Percentiles rank a stretch among this genome's conserved stretches.
phyloP scores from a whole-genome alignment of 1,140 invertebrate genomes.

The Nephotettix cincticeps region DNA sequence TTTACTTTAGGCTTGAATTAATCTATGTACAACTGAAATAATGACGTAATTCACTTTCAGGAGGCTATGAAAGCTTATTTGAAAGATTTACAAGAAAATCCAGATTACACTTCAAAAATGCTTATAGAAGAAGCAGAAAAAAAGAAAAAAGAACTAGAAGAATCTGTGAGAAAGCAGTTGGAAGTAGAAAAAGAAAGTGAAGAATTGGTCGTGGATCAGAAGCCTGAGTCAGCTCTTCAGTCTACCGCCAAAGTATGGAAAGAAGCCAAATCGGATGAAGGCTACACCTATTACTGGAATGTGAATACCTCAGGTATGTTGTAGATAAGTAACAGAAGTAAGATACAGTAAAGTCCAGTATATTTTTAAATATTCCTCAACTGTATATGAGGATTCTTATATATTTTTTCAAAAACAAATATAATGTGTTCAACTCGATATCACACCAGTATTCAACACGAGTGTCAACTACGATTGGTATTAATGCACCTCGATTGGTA shows the following conservation, averaged over 20 bases:
- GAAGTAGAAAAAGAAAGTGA: slow-evolving; percentile 43
- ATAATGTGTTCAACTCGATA: slow-evolving; percentile 25
- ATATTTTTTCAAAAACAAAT: too few relatives aligned
- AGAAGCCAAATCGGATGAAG: slow-evolving; percentile 68
- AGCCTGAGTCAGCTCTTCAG: not conserved
- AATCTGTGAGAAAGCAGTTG: slow-evolving; percentile 35
- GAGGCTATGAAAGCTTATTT: slow-evolving; percentile 81
- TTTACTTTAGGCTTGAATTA: too few relatives aligned
- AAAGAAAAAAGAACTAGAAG: slow-evolving; percentile 47
- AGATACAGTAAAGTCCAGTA: too few relatives aligned
- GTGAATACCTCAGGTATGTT: slow-evolving; percentile 68
- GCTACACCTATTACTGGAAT: slow-evolving; percentile 79
- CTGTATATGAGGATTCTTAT: too few relatives aligned
- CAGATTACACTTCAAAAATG: slow-evolving; percentile 66
- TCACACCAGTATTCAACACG: too few relatives aligned
- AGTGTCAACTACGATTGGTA: too few relatives aligned
- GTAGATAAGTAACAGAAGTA: too few relatives aligned
- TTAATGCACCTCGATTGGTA: too few relatives aligned
- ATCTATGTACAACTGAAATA: too few relatives aligned
- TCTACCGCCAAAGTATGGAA: slow-evolving; percentile 60
- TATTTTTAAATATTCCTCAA: too few relatives aligned
- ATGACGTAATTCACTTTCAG: too few relatives aligned
- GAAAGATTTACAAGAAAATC: slow-evolving; percentile 71
- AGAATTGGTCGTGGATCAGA: slow-evolving; percentile 16
- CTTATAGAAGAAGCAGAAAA: slow-evolving; percentile 42